Percentiles rank a stretch among this genome's conserved stretches.
Evolutionary conservation across 23 tunicate genomes (phyloP).

Genomic region (Ciona savignyi): DNA sequence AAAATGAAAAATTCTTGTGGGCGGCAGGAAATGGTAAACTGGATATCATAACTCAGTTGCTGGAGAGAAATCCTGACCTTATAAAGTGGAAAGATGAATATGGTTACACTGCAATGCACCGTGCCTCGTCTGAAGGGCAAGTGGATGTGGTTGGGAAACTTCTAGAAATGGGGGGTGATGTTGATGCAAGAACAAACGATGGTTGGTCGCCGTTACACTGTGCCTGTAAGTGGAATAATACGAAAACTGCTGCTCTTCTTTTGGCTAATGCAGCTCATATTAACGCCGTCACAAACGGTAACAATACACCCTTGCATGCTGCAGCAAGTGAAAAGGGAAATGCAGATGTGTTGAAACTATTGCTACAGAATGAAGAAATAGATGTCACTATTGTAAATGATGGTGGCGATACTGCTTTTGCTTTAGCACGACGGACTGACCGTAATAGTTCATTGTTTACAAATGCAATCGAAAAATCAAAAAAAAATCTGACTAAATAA

Average conservation of each 20-base stretch:
- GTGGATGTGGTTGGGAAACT: conserved; percentile 31
- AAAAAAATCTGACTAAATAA: too few relatives aligned
- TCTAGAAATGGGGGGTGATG: conserved; percentile 21
- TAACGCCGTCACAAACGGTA: conserved; percentile 56
- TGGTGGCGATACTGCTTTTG: conserved; percentile 48
- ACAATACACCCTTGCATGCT: conserved; percentile 67
- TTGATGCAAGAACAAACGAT: conserved; percentile 47
- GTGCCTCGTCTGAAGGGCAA: conserved; percentile 73
- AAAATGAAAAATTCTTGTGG: neutral
- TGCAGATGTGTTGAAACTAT: conserved; percentile 21
- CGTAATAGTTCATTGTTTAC: neutral
- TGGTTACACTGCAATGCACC: conserved; percentile 74
- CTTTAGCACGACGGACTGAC: conserved; percentile 11
- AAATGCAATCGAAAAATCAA: too few relatives aligned
- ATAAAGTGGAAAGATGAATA: conserved; percentile 44
- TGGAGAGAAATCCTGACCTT: neutral
- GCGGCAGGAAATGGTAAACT: neutral
- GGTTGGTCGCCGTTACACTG: conserved; percentile 89
- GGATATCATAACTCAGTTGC: neutral
- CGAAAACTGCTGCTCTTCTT: conserved; percentile 21
- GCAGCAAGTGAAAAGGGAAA: conserved; percentile 61
- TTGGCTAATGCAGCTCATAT: conserved; percentile 56
- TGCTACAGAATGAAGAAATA: conserved; percentile 29
- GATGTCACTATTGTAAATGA: conserved; percentile 8
- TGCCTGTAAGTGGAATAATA: conserved; percentile 87